Percentiles rank a stretch among this genome's conserved stretches.
These are phyloP conservation scores for Campaea margaritaria DNA, from an alignment of 2,888 invertebrate genomes.

Conservation along the genomic window DNA sequence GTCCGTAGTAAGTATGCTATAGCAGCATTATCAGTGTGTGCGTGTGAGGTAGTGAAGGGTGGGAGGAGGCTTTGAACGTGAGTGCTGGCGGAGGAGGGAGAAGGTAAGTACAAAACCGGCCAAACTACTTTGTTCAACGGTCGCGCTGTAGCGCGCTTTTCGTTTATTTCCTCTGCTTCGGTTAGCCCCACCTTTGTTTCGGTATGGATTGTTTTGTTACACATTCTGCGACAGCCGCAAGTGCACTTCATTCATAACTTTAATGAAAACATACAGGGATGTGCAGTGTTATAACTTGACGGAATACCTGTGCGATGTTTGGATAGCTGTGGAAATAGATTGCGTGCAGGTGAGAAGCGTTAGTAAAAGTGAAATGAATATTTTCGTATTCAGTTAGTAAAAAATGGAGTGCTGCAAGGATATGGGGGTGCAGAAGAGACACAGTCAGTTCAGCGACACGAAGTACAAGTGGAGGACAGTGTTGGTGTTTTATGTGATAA, in stretches of 20 bases:
- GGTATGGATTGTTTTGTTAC: constrained; percentile 63
- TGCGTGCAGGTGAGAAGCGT: constrained; percentile 60
- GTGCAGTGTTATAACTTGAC: constrained; percentile 45
- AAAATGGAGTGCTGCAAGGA: constrained; percentile 74
- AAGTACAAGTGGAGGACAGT: constrained; percentile 84
- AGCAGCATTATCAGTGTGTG: constrained; percentile 5
- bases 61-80: constrained; percentile 72
- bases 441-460: constrained; percentile 82
- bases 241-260: constrained; percentile 41
- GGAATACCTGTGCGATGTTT: constrained; percentile 64
- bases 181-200: constrained; percentile 78
- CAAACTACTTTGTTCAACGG: constrained; percentile 83
- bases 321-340: constrained; percentile 60
- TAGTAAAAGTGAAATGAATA: constrained; percentile 76
- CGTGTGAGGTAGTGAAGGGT: constrained; percentile 39
- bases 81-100: constrained; percentile 58
- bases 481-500: constrained; percentile 58
- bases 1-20: neutral
- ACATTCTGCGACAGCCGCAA: constrained; percentile 42
- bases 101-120: constrained; percentile 73
- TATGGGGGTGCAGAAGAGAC: constrained; percentile 80
- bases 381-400: constrained; percentile 67
- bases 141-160: constrained; percentile 76
- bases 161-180: constrained; percentile 68
- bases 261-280: constrained; percentile 43